Percentiles rank a stretch among this genome's conserved stretches.
Evolutionary conservation across 1,140 invertebrate genomes (phyloP).

Genomic region (Aricia agestis): DNA sequence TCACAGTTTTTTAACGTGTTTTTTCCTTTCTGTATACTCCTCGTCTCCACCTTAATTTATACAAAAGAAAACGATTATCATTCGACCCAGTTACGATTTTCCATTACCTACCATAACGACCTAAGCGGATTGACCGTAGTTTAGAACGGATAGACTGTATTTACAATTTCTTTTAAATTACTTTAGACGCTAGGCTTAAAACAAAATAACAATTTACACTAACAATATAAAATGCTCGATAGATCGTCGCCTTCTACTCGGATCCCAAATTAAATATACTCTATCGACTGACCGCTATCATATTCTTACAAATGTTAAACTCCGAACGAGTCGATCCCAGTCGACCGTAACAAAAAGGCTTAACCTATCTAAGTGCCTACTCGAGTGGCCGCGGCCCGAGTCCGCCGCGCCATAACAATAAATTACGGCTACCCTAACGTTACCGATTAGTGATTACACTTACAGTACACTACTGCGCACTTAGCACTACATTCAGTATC

Average conservation of each 20-base stretch:
- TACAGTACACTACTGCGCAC: constrained; percentile 45
- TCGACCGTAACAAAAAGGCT: constrained; percentile 74
- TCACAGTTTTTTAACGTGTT: constrained; percentile 73
- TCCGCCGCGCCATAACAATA: constrained; percentile 46
- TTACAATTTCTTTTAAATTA: constrained; percentile 67
- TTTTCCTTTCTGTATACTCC: constrained; percentile 52
- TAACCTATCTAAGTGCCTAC: constrained; percentile 35
- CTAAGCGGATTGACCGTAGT: constrained; percentile 61
- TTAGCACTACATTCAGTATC: constrained; percentile 30
- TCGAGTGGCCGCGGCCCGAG: constrained; percentile 30
- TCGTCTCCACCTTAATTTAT: constrained; percentile 45
- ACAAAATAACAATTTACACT: constrained; percentile 76
- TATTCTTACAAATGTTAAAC: constrained; percentile 69
- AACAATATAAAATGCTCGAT: constrained; percentile 74
- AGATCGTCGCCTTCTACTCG: constrained; percentile 63
- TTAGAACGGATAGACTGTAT: constrained; percentile 64
- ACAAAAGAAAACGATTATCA: constrained; percentile 55
- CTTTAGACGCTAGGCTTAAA: constrained; percentile 70
- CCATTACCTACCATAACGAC: constrained; percentile 62
- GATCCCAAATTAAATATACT: constrained; percentile 67
- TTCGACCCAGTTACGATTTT: constrained; percentile 61
- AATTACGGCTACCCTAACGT: constrained; percentile 28
- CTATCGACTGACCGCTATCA: constrained; percentile 58
- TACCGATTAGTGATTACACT: constrained; percentile 32
- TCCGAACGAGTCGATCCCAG: constrained; percentile 68